Conservation (phyloP, 1,140 invertebrate species). For the Brachionus koreanus region DNA sequence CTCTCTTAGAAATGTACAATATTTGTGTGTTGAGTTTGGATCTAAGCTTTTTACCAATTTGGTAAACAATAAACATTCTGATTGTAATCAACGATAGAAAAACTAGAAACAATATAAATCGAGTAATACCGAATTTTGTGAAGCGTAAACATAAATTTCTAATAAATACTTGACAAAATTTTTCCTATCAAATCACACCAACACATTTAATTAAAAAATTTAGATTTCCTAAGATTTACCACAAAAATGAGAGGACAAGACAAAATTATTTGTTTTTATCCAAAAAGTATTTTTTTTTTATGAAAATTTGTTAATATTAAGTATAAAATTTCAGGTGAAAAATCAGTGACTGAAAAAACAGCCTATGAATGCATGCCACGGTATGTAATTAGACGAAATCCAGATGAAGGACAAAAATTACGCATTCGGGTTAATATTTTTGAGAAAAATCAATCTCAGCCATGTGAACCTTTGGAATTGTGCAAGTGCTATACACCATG, state of each 20-base stretch:
- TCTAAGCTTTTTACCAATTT: background rate
- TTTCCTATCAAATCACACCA: background rate
- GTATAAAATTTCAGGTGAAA: background rate
- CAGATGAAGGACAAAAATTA: background rate
- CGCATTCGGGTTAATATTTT: background rate
- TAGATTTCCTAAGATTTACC: background rate
- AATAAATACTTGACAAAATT: background rate
- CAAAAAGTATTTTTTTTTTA: background rate
- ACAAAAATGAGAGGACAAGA: slow-evolving; percentile 28
- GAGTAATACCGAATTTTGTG: background rate
- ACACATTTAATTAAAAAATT: background rate
- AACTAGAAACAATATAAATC: background rate
- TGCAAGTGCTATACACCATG: slow-evolving; percentile 9
- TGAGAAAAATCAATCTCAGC: background rate
- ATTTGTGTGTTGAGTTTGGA: background rate
- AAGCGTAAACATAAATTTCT: background rate
- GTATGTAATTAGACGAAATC: slow-evolving; percentile 10
- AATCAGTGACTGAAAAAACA: background rate
- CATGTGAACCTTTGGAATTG: background rate
- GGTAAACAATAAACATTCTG: slow-evolving; percentile 8
- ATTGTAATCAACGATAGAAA: background rate
- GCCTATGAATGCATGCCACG: background rate
- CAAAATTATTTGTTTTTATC: slow-evolving; percentile 22
- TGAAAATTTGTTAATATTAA: background rate
- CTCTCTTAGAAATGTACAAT: background rate